phyloP scores from a whole-genome alignment of 2,888 invertebrate genomes.

The Drosophila formosana region DNA sequence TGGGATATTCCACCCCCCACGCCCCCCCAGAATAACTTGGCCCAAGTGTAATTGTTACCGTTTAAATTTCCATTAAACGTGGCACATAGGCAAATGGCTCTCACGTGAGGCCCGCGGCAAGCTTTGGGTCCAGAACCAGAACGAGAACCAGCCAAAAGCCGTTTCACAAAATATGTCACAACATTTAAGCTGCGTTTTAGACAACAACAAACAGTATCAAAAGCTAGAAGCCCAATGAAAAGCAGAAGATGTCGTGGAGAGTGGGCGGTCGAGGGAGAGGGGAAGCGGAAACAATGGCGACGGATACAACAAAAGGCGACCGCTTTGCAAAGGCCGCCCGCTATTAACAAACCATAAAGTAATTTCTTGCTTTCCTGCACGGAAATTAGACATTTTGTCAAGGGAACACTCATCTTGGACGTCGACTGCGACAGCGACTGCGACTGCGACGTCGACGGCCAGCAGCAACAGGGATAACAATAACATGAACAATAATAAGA shows the following conservation, averaged over 20 bases:
- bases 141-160: slow-evolving; percentile 8
- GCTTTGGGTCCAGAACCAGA: slow-evolving; percentile 7
- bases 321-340: slow-evolving; percentile 67
- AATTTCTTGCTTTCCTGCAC: slow-evolving; percentile 80
- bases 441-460: slow-evolving; percentile 5
- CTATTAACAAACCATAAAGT: slow-evolving; percentile 82
- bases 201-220: slow-evolving; percentile 29
- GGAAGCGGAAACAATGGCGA: slow-evolving; percentile 56
- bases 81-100: slow-evolving; percentile 60
- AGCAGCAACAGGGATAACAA: slow-evolving; percentile 53
- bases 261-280: not conserved
- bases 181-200: slow-evolving; percentile 69
- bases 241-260: not conserved
- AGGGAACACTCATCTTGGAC: slow-evolving; percentile 70
- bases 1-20: slow-evolving; percentile 11
- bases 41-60: slow-evolving; percentile 76
- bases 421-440: slow-evolving; percentile 25
- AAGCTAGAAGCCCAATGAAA: slow-evolving; percentile 13
- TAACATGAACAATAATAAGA: slow-evolving; percentile 60
- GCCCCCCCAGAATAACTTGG: slow-evolving; percentile 41
- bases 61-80: slow-evolving; percentile 78
- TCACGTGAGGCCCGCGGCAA: slow-evolving; percentile 32
- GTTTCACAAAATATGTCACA: slow-evolving; percentile 70
- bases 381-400: slow-evolving; percentile 82
- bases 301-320: slow-evolving; percentile 61